phyloP scores from a whole-genome alignment of 2,113 vertebrate species.

The Motacilla alba region DNA sequence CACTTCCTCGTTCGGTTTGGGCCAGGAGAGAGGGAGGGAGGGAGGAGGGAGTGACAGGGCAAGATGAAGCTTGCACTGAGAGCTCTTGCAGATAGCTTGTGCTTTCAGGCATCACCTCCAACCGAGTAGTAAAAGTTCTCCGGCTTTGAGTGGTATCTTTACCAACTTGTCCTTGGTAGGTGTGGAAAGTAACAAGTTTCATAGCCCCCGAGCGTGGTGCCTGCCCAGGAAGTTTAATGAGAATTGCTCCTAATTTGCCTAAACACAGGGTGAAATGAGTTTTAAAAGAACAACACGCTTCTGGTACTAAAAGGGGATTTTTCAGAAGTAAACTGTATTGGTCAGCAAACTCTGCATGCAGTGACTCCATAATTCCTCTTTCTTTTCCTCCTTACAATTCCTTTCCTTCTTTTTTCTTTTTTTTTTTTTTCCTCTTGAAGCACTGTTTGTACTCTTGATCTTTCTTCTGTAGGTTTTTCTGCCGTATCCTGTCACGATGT shows the following conservation, averaged over 20 bases:
- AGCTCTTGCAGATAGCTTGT: background rate
- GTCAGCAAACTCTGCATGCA: background rate
- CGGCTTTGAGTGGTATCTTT: background rate
- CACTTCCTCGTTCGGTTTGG: conserved; percentile 72
- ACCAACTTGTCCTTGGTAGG: background rate
- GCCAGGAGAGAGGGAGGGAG: conserved; percentile 15
- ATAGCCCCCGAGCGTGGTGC: background rate
- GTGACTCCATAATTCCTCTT: background rate
- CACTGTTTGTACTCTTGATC: background rate
- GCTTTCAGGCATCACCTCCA: background rate
- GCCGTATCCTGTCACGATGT: background rate
- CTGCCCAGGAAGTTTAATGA: background rate
- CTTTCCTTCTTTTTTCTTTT: background rate
- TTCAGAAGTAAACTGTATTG: background rate
- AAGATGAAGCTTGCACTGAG: conserved; percentile 44
- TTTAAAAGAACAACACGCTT: background rate
- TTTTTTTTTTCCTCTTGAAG: background rate
- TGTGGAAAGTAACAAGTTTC: background rate
- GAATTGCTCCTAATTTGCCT: background rate
- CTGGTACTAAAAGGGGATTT: background rate
- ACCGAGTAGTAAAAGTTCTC: background rate
- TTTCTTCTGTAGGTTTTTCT: background rate
- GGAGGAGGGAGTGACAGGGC: conserved; percentile 43
- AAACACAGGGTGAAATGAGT: background rate
- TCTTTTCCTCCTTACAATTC: background rate